These are phyloP conservation scores for Tetramorium alpestre DNA, from an alignment of 1,140 invertebrate genomes.

Conservation along the genomic window DNA sequence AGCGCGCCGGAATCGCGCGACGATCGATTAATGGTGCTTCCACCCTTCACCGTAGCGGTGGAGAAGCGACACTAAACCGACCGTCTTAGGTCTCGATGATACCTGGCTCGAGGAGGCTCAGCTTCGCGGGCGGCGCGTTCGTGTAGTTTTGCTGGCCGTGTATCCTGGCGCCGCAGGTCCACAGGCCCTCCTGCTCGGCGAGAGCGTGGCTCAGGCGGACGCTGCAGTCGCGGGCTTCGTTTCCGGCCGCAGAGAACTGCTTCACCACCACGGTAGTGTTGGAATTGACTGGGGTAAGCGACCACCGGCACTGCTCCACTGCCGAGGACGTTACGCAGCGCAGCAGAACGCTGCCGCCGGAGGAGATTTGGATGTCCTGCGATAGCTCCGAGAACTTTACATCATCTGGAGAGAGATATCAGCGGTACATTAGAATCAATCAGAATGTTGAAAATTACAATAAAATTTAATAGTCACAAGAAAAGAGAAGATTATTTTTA, in stretches of 20 bases:
- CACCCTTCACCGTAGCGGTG: conserved; percentile 58
- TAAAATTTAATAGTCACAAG: no score
- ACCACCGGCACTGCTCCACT: conserved; percentile 84
- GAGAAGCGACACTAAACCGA: conserved; percentile 43
- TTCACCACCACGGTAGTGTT: conserved; percentile 84
- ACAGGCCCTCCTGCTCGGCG: conserved; percentile 81
- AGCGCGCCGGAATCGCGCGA: conserved; percentile 36
- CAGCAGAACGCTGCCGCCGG: conserved; percentile 80
- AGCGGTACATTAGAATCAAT: not conserved
- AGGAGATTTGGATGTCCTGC: conserved; percentile 83
- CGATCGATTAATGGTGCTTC: conserved; percentile 46
- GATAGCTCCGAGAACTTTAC: conserved; percentile 83
- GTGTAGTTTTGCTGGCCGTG: conserved; percentile 80
- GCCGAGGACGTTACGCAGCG: conserved; percentile 81
- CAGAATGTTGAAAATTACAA: not conserved
- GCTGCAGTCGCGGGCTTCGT: conserved; percentile 82
- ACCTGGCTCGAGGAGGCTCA: conserved; percentile 85
- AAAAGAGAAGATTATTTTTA: no score
- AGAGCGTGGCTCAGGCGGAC: conserved; percentile 81
- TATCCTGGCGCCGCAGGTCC: conserved; percentile 83
- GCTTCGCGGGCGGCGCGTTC: conserved; percentile 83
- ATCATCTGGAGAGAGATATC: conserved; percentile 74
- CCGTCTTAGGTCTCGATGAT: conserved; percentile 77
- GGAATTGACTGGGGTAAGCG: conserved; percentile 81
- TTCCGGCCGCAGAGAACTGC: conserved; percentile 80